Conservation (phyloP, 2,888 invertebrate genomes). For the Lucinisca nassula region DNA sequence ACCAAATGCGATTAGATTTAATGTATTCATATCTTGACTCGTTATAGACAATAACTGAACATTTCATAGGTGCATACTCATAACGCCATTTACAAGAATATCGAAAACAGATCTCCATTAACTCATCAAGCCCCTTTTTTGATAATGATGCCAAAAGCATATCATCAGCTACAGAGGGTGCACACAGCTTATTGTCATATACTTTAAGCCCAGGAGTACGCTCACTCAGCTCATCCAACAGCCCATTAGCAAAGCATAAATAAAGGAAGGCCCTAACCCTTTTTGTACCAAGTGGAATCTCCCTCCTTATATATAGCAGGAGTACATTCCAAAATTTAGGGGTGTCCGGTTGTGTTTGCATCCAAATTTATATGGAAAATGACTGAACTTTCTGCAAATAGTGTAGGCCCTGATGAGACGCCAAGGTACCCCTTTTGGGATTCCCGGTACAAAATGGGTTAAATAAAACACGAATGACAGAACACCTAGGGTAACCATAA, state of each 20-base stretch:
- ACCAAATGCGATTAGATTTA: neutral
- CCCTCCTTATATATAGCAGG: too few species aligned
- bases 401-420: too few species aligned
- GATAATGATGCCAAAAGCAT: conserved; percentile 27
- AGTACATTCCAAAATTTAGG: too few species aligned
- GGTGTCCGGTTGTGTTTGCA: too few species aligned
- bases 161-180: conserved; percentile 36
- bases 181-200: neutral
- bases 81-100: conserved; percentile 36
- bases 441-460: too few species aligned
- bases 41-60: conserved; percentile 25
- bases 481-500: too few species aligned
- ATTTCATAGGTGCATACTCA: conserved; percentile 24
- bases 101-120: conserved; percentile 21
- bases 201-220: neutral
- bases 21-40: neutral
- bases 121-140: neutral
- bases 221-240: neutral
- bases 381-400: too few species aligned
- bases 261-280: too few species aligned
- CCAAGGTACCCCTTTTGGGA: too few species aligned
- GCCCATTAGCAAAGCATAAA: neutral
- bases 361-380: too few species aligned
- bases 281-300: too few species aligned
- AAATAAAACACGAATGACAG: too few species aligned